These are phyloP conservation scores for Epirrita christyi DNA, from an alignment of 2,888 invertebrate genomes.

Conservation along the genomic window DNA sequence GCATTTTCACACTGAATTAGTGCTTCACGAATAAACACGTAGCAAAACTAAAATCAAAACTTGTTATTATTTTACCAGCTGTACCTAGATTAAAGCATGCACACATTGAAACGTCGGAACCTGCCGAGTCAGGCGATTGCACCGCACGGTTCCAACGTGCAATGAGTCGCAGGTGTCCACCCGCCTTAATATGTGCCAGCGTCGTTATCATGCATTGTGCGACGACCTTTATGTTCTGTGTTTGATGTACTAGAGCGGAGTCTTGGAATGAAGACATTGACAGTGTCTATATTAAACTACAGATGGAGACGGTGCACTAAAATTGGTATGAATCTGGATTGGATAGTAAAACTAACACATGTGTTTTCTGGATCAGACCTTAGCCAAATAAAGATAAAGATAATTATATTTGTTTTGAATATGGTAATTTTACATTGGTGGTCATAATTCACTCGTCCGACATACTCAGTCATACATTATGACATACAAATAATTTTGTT, in stretches of 20 bases:
- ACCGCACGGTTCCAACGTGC: slow-evolving; percentile 42
- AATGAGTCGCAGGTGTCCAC: slow-evolving; percentile 65
- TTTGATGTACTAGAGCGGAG: slow-evolving; percentile 31
- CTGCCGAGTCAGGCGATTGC: slow-evolving; percentile 51
- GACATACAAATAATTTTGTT: too few relatives aligned
- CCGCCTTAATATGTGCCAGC: slow-evolving; percentile 58
- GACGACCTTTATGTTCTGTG: slow-evolving; percentile 39
- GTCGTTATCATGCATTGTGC: slow-evolving; percentile 44
- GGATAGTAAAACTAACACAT: neutral
- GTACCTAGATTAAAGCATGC: slow-evolving; percentile 42
- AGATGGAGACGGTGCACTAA: neutral
- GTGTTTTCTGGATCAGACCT: neutral
- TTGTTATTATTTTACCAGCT: slow-evolving; percentile 32
- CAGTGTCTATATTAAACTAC: slow-evolving; percentile 9
- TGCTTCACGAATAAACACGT: too few relatives aligned
- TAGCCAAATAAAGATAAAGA: too few relatives aligned
- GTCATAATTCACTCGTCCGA: too few relatives aligned
- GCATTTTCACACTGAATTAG: too few relatives aligned
- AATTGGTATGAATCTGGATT: neutral
- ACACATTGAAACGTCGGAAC: slow-evolving; percentile 46
- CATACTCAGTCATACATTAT: too few relatives aligned
- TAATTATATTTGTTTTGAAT: too few relatives aligned
- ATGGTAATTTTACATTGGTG: too few relatives aligned
- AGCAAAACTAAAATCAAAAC: neutral
- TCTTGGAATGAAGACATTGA: slow-evolving; percentile 16